Conservation (phyloP, 2,797 vertebrate species). For the Cynodonichthys magdalenae region DNA sequence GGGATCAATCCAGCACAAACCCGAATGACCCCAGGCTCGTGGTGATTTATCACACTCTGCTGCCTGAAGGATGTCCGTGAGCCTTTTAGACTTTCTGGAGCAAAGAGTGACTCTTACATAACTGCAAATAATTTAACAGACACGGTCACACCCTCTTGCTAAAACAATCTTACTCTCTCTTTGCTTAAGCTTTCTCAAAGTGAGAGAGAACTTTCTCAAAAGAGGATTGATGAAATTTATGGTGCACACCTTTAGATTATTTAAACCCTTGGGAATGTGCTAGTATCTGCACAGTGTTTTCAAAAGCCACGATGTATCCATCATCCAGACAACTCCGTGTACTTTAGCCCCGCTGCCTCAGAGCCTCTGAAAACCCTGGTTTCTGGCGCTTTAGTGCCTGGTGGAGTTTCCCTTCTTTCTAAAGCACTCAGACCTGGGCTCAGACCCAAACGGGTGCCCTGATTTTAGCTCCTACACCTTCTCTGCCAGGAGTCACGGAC, state of each 20-base stretch:
- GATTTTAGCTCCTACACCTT: conserved; percentile 37
- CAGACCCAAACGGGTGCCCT: conserved; percentile 59
- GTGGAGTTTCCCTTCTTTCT: background rate
- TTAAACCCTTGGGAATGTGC: conserved; percentile 25
- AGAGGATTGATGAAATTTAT: conserved; percentile 19
- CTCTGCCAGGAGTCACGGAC: conserved; percentile 64
- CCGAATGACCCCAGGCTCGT: conserved; percentile 54
- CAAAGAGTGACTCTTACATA: conserved; percentile 60
- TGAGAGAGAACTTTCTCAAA: conserved; percentile 16
- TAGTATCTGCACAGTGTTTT: conserved; percentile 27
- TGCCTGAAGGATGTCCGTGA: conserved; percentile 53
- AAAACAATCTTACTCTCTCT: conserved; percentile 39
- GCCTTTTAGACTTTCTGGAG: conserved; percentile 38
- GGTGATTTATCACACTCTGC: conserved; percentile 59
- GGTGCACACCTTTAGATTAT: conserved; percentile 10
- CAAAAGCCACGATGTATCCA: conserved; percentile 40
- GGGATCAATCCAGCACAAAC: conserved; percentile 63
- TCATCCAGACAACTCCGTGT: conserved; percentile 31
- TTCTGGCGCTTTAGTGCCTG: conserved; percentile 32
- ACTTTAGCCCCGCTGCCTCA: conserved; percentile 24
- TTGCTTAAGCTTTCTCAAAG: conserved; percentile 16
- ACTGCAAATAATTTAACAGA: conserved; percentile 55
- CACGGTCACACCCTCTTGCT: conserved; percentile 50
- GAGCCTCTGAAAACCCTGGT: conserved; percentile 34
- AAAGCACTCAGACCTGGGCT: conserved; percentile 40